Evolutionary conservation across 2,797 vertebrate genomes (phyloP), one percentile per base, ranked within the genome.

Genomic region (Paramormyrops hopkinsi): DNA sequence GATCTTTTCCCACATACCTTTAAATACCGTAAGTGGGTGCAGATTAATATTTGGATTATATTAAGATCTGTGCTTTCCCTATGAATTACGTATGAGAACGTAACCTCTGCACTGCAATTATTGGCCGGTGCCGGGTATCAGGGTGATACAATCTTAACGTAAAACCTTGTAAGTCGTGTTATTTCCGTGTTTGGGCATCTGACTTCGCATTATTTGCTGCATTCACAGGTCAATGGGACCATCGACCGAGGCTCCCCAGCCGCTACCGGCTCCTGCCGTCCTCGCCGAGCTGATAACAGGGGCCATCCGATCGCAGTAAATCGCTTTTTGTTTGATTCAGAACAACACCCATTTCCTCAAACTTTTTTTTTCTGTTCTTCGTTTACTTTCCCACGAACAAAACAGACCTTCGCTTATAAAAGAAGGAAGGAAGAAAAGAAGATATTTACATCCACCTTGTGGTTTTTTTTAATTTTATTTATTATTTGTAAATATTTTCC

Each of bases 401-500:
- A 88, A 88, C 76, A 76, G 46, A 89, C 93, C 92, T 90, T 94
- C 88, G 92, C 2, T 79, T 79, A 33, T 37, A 94, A 94, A 91
- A 94, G 94, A 91, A 92, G 91, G 94, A 92, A 93, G 92, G 93
- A 93, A 95, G 94, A 95, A 95, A 95, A 95, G 94, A 95, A 95
- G 95, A 96, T 94, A 94, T 92, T 96, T 93, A 85, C 1, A 91
- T 90, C 82, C 1, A 91, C 90, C 12, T 50, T 90, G 90, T 91
- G 91, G 41, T 29, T 22, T 88, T 91, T 91, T 50, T 54, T 90
- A 0, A 29, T 29, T 90, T 33, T 2, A 96, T 97, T 96, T 97
- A 96, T 96, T 96, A 94, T 91, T 95, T 95, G 94, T 95, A 96
- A 95, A 96, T 93, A 96, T 94, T 93, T 94, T 94, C 92, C 95